phyloP scores from a whole-genome alignment of 2,113 vertebrate genomes.

The Cyprinodon brontotheroides region DNA sequence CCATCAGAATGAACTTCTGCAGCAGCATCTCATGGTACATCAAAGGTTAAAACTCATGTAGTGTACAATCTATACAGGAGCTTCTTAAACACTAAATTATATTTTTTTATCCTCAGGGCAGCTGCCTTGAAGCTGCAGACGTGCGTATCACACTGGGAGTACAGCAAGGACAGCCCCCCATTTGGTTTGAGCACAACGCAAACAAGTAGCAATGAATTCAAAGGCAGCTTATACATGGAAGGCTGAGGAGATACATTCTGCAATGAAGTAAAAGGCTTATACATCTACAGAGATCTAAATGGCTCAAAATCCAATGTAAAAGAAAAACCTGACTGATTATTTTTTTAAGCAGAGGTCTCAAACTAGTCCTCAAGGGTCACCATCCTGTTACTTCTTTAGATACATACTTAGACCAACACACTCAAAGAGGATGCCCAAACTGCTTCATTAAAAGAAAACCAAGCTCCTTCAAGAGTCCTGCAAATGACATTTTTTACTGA shows the following conservation, averaged over 20 bases:
- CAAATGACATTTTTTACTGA: background rate
- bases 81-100: background rate
- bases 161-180: slow-evolving; percentile 74
- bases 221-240: slow-evolving; percentile 33
- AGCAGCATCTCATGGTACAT: slow-evolving; percentile 80
- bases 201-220: slow-evolving; percentile 33
- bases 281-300: background rate
- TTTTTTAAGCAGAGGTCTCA: background rate
- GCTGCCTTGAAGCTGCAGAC: slow-evolving; percentile 76
- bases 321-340: background rate
- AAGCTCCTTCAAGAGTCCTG: background rate
- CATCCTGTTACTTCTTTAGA: background rate
- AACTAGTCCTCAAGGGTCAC: background rate
- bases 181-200: slow-evolving; percentile 68
- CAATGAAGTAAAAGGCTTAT: slow-evolving; percentile 10
- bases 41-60: slow-evolving; percentile 18
- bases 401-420: background rate
- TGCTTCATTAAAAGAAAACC: background rate
- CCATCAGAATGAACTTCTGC: slow-evolving; percentile 82
- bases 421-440: background rate
- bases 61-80: background rate
- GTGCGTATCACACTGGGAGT: slow-evolving; percentile 72
- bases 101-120: slow-evolving; percentile 65
- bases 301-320: background rate
- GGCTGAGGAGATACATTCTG: slow-evolving; percentile 12